Evolutionary conservation across 2,888 invertebrate genomes (phyloP), one percentile per base, ranked within the genome.

Genomic region (Ophraella communa): DNA sequence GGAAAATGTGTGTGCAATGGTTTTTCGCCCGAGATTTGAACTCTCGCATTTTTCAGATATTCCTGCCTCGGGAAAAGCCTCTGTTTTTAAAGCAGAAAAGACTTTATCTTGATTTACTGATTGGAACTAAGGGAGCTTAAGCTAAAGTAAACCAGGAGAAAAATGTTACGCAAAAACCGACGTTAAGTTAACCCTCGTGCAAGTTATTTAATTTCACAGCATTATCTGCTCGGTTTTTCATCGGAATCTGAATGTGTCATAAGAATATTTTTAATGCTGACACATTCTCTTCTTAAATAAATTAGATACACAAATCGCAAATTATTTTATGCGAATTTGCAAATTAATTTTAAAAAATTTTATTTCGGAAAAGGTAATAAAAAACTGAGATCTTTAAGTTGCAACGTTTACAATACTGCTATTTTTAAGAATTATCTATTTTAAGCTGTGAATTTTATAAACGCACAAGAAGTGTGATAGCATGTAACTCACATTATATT

Each of bases 21-120:
- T 21, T 57, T 21, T 45, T 4, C 33, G 1, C 49, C 57, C 20
- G 3, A 47, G 57, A 57, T 57, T 33, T 60, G 61, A 65, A 65
- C 63, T 64, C 68, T 63, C 68, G 64, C 58, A 64, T 68, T 70
- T 69, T 71, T 70, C 57, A 69, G 67, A 71, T 62, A 67, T 65
- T 68, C 64, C 53, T 44, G 52, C 71, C 73, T 71, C 69, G 70
- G 68, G 71, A 67, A 71, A 71, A 74, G 71, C 70, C 70, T 66
- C 73, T 77, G 76, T 77, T 77, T 76, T 77, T 76, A 75, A 76
- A 74, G 74, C 71, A 74, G 74, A 74, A 71, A 73, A 71, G 76
- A 75, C 74, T 73, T 77, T 76, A 78, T 76, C 76, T 76, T 78
- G 77, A 78, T 78, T 78, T 78, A 77, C 76, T 76, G 77, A 78